Percentiles rank a stretch among this genome's conserved stretches.
phyloP scores from a whole-genome alignment of 2,797 vertebrate species.

The Enteromius treurensis region DNA sequence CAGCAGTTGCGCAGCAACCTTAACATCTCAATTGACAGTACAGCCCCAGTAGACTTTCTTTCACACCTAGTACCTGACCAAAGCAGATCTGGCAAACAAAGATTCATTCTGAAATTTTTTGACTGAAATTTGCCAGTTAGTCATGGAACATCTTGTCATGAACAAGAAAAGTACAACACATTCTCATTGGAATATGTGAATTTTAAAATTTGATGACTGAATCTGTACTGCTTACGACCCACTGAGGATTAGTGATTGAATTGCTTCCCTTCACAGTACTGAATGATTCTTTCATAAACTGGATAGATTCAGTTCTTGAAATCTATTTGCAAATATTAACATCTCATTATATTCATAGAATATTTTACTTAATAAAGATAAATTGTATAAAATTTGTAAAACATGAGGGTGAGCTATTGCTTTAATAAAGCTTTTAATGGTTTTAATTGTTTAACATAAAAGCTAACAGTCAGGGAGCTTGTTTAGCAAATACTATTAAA shows the following conservation, averaged over 20 bases:
- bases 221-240: not conserved
- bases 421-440: not conserved
- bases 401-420: not conserved
- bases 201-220: not conserved
- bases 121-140: not conserved
- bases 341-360: not conserved
- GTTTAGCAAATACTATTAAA: slow-evolving; percentile 52
- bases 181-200: not conserved
- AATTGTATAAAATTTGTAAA: not conserved
- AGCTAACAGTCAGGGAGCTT: not conserved
- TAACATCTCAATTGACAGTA: slow-evolving; percentile 31
- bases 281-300: not conserved
- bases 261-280: not conserved
- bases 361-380: not conserved
- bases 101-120: not conserved
- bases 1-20: slow-evolving; percentile 2
- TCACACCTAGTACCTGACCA: not conserved
- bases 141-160: not conserved
- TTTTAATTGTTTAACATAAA: not conserved
- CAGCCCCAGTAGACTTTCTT: slow-evolving; percentile 10
- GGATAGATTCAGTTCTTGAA: not conserved
- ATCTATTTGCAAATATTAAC: not conserved
- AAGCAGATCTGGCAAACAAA: not conserved
- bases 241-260: not conserved
- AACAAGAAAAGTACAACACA: not conserved